These are phyloP conservation scores for Lasioglossum calceatum DNA, from an alignment of 2,888 invertebrate species.

Conservation along the genomic window DNA sequence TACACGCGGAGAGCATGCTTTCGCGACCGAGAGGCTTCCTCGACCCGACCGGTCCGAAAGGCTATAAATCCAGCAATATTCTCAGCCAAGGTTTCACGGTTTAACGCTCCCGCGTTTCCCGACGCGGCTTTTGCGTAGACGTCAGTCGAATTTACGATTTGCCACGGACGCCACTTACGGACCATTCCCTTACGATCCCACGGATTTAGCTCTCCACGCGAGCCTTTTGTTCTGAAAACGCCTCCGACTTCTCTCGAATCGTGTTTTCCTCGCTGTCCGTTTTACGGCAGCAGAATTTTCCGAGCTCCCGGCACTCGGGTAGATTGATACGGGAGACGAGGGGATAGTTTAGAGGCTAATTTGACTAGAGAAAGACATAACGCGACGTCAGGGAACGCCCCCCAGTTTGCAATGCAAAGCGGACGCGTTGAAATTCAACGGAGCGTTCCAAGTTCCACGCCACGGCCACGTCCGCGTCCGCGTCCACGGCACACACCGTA, in stretches of 20 bases:
- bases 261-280: background rate
- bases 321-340: background rate
- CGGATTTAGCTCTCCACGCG: background rate
- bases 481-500: conserved; percentile 16
- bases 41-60: background rate
- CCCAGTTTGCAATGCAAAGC: conserved; percentile 13
- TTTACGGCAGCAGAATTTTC: background rate
- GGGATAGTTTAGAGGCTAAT: background rate
- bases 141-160: conserved; percentile 35
- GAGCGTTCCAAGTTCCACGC: conserved; percentile 25
- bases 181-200: background rate
- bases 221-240: background rate
- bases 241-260: background rate
- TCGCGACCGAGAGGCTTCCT: background rate
- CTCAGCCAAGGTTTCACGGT: conserved; percentile 7
- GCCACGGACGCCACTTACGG: background rate
- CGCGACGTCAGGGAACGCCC: background rate
- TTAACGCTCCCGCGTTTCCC: background rate
- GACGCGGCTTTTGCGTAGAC: conserved; percentile 2
- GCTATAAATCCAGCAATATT: conserved; percentile 9
- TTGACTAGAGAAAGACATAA: background rate
- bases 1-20: background rate
- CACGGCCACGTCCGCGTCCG: conserved; percentile 21
- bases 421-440: conserved; percentile 16
- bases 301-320: background rate